phyloP scores from a whole-genome alignment of 2,888 invertebrate genomes.

The Zhuqinia jingwanae region DNA sequence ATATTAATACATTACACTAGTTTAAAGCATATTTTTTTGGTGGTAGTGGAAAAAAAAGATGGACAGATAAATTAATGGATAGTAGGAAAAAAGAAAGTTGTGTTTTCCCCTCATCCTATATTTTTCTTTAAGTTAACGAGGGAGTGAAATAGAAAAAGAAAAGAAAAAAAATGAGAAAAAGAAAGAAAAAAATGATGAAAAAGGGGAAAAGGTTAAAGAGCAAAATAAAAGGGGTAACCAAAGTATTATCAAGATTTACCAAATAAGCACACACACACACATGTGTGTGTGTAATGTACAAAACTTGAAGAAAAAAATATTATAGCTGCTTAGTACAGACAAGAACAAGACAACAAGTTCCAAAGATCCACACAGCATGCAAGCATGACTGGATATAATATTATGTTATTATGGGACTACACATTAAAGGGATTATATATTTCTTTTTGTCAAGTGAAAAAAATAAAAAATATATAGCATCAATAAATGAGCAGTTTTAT shows the following conservation, averaged over 20 bases:
- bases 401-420: background rate
- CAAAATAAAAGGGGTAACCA: conserved; percentile 46
- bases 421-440: background rate
- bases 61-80: background rate
- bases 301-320: background rate
- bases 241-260: conserved; percentile 57
- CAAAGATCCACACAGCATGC: no score
- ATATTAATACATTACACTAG: conserved; percentile 26
- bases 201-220: conserved; percentile 45
- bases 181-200: background rate
- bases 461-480: conserved; percentile 17
- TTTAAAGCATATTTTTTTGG: background rate
- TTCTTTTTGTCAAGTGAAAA: conserved; percentile 17
- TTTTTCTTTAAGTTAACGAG: background rate
- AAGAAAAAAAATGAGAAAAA: conserved; percentile 1
- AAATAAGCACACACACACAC: conserved; percentile 29
- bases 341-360: background rate
- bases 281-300: background rate
- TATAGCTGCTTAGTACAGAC: background rate
- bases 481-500: conserved; percentile 28
- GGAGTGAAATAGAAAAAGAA: background rate
- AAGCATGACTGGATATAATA: background rate
- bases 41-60: background rate
- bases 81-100: background rate
- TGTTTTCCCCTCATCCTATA: background rate